Conservation (phyloP, 2,797 vertebrate species). For the Melanotaenia maccullochi region DNA sequence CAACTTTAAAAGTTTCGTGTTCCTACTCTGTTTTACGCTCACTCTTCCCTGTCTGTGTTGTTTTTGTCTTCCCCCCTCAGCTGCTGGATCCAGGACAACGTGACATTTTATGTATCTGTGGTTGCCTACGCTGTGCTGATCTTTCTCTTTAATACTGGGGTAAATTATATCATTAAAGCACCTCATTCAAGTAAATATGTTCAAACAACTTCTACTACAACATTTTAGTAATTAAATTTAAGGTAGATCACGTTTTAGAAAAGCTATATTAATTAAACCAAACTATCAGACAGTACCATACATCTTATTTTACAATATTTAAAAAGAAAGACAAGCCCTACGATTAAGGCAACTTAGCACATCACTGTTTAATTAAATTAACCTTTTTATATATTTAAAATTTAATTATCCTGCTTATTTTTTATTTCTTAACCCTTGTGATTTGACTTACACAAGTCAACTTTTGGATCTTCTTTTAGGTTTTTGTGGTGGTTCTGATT, state of each 20-base stretch:
- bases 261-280: not conserved
- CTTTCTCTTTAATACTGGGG: conserved; percentile 85
- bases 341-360: not conserved
- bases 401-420: not conserved
- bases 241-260: not conserved
- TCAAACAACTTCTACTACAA: not conserved
- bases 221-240: not conserved
- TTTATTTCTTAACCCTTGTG: not conserved
- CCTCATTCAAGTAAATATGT: not conserved
- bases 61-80: conserved; percentile 66
- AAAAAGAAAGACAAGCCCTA: not conserved
- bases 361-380: not conserved
- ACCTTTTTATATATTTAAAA: not conserved
- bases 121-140: conserved; percentile 86
- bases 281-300: not conserved
- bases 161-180: conserved; percentile 41
- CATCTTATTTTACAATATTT: not conserved
- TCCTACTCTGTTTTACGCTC: no score
- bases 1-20: no score
- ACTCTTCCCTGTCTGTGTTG: no score
- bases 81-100: conserved; percentile 89
- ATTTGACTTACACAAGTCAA: not conserved
- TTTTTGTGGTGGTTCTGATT: conserved; percentile 88
- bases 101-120: conserved; percentile 87
- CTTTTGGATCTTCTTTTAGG: conserved; percentile 40